These are phyloP conservation scores for Operophtera brumata DNA, from an alignment of 2,888 invertebrate species.

Conservation along the genomic window DNA sequence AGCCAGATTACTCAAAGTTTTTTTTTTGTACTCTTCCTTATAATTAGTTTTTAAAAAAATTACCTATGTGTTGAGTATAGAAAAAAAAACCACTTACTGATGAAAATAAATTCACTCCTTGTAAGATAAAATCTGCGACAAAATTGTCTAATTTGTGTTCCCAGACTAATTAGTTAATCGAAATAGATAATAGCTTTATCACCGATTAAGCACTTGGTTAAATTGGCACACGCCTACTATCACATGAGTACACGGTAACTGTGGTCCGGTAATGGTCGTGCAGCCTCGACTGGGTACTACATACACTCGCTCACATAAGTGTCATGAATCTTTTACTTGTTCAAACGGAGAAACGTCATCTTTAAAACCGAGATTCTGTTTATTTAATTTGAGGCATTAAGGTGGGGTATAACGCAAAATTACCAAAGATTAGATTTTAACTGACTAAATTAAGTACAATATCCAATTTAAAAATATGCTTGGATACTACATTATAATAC, in stretches of 20 bases:
- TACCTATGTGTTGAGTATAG: no score
- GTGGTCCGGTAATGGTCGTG: background rate
- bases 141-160: background rate
- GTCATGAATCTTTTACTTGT: background rate
- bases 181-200: conserved; percentile 1
- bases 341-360: background rate
- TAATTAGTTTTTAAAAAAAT: no score
- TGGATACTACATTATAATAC: no score
- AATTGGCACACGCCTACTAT: conserved; percentile 1
- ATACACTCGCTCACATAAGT: conserved; percentile 1
- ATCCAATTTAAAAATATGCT: no score
- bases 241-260: background rate
- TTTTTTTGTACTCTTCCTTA: no score
- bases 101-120: background rate
- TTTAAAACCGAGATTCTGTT: background rate
- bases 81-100: background rate
- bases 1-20: no score
- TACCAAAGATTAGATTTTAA: no score
- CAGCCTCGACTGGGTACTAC: conserved; percentile 1
- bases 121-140: no score
- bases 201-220: conserved; percentile 7
- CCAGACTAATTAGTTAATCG: background rate
- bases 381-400: no score
- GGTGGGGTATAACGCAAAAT: no score
- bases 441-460: no score